Conservation (phyloP, 2,113 vertebrate genomes). For the Pseudorectes ferrugineus region DNA sequence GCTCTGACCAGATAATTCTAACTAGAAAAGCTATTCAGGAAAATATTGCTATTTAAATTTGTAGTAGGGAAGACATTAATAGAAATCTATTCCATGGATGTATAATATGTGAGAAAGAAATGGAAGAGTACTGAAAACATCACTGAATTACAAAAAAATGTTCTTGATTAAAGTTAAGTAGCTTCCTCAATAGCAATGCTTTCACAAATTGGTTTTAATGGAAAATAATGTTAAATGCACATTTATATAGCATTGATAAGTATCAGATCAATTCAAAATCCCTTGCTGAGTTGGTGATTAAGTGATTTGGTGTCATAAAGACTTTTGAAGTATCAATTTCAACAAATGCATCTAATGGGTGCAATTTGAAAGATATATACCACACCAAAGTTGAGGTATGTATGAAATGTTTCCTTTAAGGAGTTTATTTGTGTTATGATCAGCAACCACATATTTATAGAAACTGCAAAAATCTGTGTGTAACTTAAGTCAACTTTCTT, state of each 20-base stretch:
- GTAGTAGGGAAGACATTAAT: background rate
- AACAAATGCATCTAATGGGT: background rate
- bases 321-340: background rate
- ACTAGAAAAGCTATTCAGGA: background rate
- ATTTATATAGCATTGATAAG: background rate
- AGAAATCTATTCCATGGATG: background rate
- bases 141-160: background rate
- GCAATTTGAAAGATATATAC: background rate
- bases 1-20: background rate
- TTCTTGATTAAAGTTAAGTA: background rate
- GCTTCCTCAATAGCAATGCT: background rate
- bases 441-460: background rate
- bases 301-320: background rate
- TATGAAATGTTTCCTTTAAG: background rate
- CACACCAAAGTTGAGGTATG: fast-evolving
- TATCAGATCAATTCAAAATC: background rate
- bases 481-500: background rate
- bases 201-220: background rate
- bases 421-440: background rate
- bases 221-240: background rate
- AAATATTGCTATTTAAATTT: background rate
- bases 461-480: background rate
- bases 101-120: background rate
- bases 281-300: background rate
- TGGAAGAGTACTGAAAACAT: background rate